Evolutionary conservation across 2,113 vertebrate species (phyloP).

Genomic region (Elephantulus edwardii): DNA sequence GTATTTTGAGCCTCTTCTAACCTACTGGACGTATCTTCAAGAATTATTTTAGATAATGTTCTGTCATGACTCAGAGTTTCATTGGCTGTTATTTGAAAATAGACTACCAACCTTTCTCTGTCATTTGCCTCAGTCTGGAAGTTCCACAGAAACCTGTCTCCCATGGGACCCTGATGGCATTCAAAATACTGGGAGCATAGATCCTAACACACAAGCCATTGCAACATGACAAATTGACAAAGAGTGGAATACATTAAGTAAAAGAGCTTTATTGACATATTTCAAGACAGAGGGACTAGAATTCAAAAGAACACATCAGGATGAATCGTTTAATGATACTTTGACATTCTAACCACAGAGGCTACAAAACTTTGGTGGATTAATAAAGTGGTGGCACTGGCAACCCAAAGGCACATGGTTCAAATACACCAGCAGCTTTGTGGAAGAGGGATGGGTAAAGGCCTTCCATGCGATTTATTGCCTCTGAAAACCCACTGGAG

Average conservation of each 20-base stretch:
- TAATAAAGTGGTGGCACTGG: no score
- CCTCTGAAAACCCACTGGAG: no score
- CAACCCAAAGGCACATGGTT: no score
- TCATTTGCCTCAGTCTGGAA: neutral
- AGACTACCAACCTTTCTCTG: neutral
- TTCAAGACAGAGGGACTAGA: neutral
- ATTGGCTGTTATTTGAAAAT: neutral
- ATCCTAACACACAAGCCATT: neutral
- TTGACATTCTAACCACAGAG: neutral
- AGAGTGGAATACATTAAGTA: neutral
- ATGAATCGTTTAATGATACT: neutral
- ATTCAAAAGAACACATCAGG: neutral
- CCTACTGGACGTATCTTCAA: neutral
- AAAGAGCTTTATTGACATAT: neutral
- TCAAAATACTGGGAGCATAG: neutral
- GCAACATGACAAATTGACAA: neutral
- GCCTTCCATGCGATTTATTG: no score
- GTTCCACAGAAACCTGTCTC: neutral
- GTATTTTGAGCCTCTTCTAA: neutral
- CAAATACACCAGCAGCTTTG: no score
- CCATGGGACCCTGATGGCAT: neutral
- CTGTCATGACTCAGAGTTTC: neutral
- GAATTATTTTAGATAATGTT: neutral
- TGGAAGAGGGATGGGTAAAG: no score
- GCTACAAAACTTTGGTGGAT: no score